These are phyloP conservation scores for Rhynchophorus ferrugineus DNA, from an alignment of 1,140 invertebrate genomes.

Conservation along the genomic window DNA sequence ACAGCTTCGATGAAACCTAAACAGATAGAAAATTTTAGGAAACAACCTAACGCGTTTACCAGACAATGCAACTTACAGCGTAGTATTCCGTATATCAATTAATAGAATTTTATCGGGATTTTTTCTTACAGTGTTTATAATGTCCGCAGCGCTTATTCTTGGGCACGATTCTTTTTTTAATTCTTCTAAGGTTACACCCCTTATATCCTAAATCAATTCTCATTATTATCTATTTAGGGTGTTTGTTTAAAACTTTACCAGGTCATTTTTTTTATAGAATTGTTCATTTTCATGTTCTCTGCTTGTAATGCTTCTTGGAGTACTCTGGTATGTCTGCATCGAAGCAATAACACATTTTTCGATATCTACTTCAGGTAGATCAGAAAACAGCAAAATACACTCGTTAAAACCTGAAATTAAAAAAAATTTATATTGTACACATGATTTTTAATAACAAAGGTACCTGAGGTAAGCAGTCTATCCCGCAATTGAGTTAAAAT, in stretches of 20 bases:
- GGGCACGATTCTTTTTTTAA: slow-evolving; percentile 68
- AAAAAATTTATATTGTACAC: background rate
- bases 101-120: slow-evolving; percentile 60
- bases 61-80: slow-evolving; percentile 56
- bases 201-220: slow-evolving; percentile 55
- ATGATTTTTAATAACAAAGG: background rate
- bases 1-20: slow-evolving; percentile 65
- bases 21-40: too few relatives aligned
- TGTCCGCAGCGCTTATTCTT: slow-evolving; percentile 77
- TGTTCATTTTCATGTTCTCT: slow-evolving; percentile 57
- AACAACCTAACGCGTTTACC: too few relatives aligned
- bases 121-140: slow-evolving; percentile 64
- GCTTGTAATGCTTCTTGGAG: slow-evolving; percentile 81
- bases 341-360: slow-evolving; percentile 87
- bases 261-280: slow-evolving; percentile 14
- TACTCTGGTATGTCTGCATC: slow-evolving; percentile 74
- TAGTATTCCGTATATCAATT: slow-evolving; percentile 66
- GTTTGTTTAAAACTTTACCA: slow-evolving; percentile 10
- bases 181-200: slow-evolving; percentile 57
- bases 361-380: slow-evolving; percentile 96
- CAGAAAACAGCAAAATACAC: slow-evolving; percentile 93
- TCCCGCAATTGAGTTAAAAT: slow-evolving; percentile 84
- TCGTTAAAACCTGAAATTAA: slow-evolving; percentile 77
- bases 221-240: slow-evolving; percentile 13
- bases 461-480: slow-evolving; percentile 64